These are phyloP conservation scores for Campylomormyrus numenius DNA, from an alignment of 2,113 vertebrate genomes.

Conservation along the genomic window DNA sequence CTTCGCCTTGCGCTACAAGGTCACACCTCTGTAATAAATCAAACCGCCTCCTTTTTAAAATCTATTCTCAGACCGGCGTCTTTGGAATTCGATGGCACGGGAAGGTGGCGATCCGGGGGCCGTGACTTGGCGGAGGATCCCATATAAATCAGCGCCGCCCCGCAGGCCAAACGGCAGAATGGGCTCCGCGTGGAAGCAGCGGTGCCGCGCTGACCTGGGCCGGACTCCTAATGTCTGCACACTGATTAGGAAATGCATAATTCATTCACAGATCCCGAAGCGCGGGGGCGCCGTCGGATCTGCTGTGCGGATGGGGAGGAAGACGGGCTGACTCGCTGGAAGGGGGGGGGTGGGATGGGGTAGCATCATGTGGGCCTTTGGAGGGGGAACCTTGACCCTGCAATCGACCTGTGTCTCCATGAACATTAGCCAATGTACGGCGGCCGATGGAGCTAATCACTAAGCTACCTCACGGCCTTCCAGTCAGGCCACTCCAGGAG, in stretches of 20 bases:
- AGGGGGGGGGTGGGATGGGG: conserved; percentile 9
- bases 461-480: conserved; percentile 60
- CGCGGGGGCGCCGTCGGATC: conserved; percentile 23
- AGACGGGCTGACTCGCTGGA: neutral
- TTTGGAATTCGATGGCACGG: neutral
- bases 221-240: conserved; percentile 19
- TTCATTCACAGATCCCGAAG: conserved; percentile 28
- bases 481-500: conserved; percentile 45
- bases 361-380: conserved; percentile 46
- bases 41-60: neutral
- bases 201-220: neutral
- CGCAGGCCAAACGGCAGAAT: neutral
- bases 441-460: conserved; percentile 61
- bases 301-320: neutral
- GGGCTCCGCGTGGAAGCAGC: conserved; percentile 8
- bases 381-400: conserved; percentile 48
- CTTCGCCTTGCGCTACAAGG: neutral
- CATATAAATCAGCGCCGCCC: conserved; percentile 2
- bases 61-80: neutral
- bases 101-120: neutral
- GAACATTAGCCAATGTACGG: conserved; percentile 56
- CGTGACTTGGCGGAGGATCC: neutral
- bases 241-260: conserved; percentile 46
- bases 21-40: conserved; percentile 14
- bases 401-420: conserved; percentile 60